These are phyloP conservation scores for Semaprochilodus insignis DNA, from an alignment of 2,797 vertebrate genomes.

Conservation along the genomic window DNA sequence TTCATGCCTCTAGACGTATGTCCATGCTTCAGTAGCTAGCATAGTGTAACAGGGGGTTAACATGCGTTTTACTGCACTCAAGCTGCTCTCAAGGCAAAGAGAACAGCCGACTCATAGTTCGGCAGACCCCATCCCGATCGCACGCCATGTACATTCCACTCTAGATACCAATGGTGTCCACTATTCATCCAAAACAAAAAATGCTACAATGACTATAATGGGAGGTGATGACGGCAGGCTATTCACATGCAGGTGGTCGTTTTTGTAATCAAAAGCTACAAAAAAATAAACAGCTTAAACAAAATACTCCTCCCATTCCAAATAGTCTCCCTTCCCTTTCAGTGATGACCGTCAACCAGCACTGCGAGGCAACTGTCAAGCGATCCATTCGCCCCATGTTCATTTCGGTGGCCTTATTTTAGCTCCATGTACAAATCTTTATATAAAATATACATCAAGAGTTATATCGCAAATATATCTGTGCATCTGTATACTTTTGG, in stretches of 20 bases:
- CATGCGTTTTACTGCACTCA: conserved; percentile 63
- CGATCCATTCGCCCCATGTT: neutral
- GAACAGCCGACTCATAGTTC: neutral
- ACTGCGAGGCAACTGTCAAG: conserved; percentile 47
- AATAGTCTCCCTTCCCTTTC: conserved; percentile 50
- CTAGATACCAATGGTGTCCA: conserved; percentile 27
- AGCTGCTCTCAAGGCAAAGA: conserved; percentile 48
- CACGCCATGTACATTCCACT: conserved; percentile 55
- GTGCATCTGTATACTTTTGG: conserved; percentile 68
- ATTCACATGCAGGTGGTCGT: conserved; percentile 75
- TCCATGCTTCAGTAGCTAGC: conserved; percentile 52
- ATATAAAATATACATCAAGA: conserved; percentile 76
- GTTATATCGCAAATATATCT: conserved; percentile 75
- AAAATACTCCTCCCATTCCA: conserved; percentile 47
- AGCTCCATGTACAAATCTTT: conserved; percentile 73
- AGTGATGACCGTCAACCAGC: neutral
- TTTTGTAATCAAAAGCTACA: conserved; percentile 60
- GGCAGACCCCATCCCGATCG: conserved; percentile 36
- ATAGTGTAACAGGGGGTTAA: conserved; percentile 37
- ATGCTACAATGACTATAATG: conserved; percentile 56
- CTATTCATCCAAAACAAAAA: conserved; percentile 29
- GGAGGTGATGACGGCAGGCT: conserved; percentile 53
- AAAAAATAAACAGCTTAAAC: conserved; percentile 63
- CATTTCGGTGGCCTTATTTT: conserved; percentile 14
- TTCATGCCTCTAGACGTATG: conserved; percentile 57